Evolutionary conservation across 2,113 vertebrate genomes (phyloP), one percentile per base, ranked within the genome.

Genomic region (Tachycineta bicolor): DNA sequence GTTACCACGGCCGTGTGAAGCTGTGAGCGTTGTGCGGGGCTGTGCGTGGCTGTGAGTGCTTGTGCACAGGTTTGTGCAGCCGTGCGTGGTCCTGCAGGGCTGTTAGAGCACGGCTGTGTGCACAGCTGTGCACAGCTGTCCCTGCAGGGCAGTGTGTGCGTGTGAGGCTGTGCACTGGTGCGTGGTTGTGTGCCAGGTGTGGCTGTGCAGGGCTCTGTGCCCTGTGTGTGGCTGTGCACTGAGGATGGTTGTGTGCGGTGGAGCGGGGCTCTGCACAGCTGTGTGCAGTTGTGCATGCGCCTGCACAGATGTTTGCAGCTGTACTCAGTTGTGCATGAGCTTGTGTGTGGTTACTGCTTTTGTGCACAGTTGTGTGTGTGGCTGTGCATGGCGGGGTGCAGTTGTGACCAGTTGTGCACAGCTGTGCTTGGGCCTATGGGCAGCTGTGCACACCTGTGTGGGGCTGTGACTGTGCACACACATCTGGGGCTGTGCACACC

Each of bases 251-350:
- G 10, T 63, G 58, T 21, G 56, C 24, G 3, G 47, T 13, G n/a
- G 17, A 26, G 39, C 31, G 6, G 24, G 53, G 69, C 49, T n/a
- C n/a, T 37, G 46, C 16, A 24, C 39, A 5, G 33, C 5, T 43
- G 49, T 67, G n/a, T 24, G 74, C 12, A 11, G 46, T 41, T 9
- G 26, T 34, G 50, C 26, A 3, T 2, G 12, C 8, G 6, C n/a
- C 63, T 33, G 41, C 43, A 10, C 2, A 2, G 15, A 4, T 55
- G 11, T 20, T 11, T n/a, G 12, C 50, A 56, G 21, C 20, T 3
- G 1, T 14, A 8, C 33, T 46, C 41, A 6, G 50, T 2, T 1
- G 50, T 37, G 41, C 33, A 4, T 4, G 43, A 21, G 4, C 56
- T 6, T 21, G 22, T 58, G 52, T 33, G 52, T 14, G 29, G 23